Conservation (phyloP, 2,113 vertebrate genomes). For the Oryzias curvinotus region DNA sequence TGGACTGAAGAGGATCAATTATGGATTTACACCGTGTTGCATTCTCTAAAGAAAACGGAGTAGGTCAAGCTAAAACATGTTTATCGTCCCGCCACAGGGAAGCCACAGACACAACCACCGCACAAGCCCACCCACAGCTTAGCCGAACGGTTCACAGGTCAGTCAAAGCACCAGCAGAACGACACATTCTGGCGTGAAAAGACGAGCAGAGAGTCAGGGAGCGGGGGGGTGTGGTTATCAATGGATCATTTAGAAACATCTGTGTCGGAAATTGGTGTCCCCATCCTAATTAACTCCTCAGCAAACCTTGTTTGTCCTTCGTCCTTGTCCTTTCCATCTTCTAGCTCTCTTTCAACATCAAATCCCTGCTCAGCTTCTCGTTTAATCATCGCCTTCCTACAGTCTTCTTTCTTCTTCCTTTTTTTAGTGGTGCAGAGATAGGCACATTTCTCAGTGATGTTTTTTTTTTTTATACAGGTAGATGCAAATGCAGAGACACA, state of each 20-base stretch:
- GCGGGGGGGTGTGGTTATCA: constrained; percentile 31
- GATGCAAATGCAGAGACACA: constrained; percentile 23
- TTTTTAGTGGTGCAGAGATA: constrained; percentile 10
- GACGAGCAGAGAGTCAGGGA: constrained; percentile 2
- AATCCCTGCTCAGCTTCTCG: constrained; percentile 11
- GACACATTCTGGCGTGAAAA: constrained; percentile 47
- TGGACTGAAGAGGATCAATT: constrained; percentile 32
- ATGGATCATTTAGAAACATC: constrained; percentile 69
- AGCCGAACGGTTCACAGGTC: constrained; percentile 43
- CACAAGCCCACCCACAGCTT: constrained; percentile 34
- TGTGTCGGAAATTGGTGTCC: constrained; percentile 61
- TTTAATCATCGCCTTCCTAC: constrained; percentile 5
- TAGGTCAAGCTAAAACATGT: constrained; percentile 51
- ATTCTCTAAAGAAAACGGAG: constrained; percentile 46
- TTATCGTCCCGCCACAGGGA: constrained; percentile 21
- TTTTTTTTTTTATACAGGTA: constrained; percentile 12
- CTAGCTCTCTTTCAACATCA: constrained; percentile 18
- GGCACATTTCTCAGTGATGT: constrained; percentile 14
- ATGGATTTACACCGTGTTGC: constrained; percentile 38
- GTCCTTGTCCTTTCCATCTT: constrained; percentile 32
- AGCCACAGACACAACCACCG: constrained; percentile 10
- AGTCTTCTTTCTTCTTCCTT: constrained; percentile 11
- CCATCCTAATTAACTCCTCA: constrained; percentile 56
- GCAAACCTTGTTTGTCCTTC: constrained; percentile 33
- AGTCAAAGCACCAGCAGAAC: constrained; percentile 43